Evolutionary conservation across 92 coral and sea anemone species (phyloP), one percentile per base, ranked within the genome.

Genomic region (Palythoa grandis): DNA sequence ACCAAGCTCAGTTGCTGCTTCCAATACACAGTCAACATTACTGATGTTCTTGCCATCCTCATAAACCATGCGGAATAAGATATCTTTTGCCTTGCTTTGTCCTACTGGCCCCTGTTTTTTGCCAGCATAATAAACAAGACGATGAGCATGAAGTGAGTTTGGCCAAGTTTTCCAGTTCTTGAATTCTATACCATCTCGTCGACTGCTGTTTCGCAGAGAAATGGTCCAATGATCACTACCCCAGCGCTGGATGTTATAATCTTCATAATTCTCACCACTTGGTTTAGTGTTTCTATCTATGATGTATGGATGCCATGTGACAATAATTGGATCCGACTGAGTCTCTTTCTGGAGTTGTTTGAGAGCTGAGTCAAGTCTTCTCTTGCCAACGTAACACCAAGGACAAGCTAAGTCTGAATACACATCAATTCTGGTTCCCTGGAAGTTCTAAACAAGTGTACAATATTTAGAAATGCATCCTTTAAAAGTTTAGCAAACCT

Each of bases 121-220:
- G 5, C 95, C 95, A 17, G 95, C 95, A 19, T 89, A 79, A 35
- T 94, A 95, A 47, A 94, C 85, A 6, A 94, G 91, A 11, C 95
- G 84, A 76, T 94, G 97, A 17, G 87, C 97, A 53, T 94, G 92
- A 47, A 94, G 82, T 47, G 95, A 92, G 25, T 94, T 94, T 0
- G 97, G 97, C 95, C 97, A 92, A 4, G 77, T 94, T 65, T 90
- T 79, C 97, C 97, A 94, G 82, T 94, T 88, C 78, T 88, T 92
- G 57, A 94, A 94, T 23, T 86, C 97, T 52, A 94, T 74, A 7
- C 97, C 97, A 86, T 89, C 90, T 61, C 79, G 79, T 17, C 76
- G 90, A 52, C 97, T 94, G 22, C 90, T 86, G 12, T 86, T 92
- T 67, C 92, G 92, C 43, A 94, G 88, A 8, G 95, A 87, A 10